phyloP scores from a whole-genome alignment of 35 echinoderm and acorn worm genomes.

The Stichopus chloronotus region DNA sequence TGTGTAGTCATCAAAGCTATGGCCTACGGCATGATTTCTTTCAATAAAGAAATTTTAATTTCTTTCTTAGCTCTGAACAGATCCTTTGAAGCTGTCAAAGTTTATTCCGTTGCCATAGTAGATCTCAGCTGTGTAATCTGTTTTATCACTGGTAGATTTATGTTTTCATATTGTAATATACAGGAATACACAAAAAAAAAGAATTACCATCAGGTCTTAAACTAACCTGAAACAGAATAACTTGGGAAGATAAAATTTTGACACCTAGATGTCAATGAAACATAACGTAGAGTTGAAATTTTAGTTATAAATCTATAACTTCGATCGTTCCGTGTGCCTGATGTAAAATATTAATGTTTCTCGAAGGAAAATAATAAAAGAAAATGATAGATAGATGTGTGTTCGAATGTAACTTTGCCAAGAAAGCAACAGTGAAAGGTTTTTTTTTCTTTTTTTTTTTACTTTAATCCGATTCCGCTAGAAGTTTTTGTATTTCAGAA shows the following conservation, averaged over 20 bases:
- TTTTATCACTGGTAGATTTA: neutral
- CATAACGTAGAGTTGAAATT: neutral
- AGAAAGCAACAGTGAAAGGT: too few relatives aligned
- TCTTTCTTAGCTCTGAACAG: neutral
- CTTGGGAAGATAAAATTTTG: neutral
- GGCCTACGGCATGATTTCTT: neutral
- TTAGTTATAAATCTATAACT: neutral
- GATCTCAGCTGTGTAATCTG: neutral
- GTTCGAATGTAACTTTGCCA: too few relatives aligned
- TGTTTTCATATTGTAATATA: neutral
- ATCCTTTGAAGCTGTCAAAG: neutral
- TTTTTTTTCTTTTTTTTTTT: too few relatives aligned
- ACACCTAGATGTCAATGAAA: neutral
- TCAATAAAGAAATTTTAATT: neutral
- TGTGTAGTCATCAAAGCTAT: neutral
- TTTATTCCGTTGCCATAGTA: neutral
- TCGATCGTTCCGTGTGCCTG: neutral
- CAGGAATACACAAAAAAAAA: neutral
- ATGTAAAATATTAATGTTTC: neutral
- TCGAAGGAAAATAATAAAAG: too few relatives aligned
- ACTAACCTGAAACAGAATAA: neutral
- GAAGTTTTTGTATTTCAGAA: too few relatives aligned
- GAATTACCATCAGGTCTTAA: neutral
- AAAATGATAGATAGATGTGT: too few relatives aligned
- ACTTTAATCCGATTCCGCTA: too few relatives aligned